Conservation (phyloP, 2,797 vertebrate species). For the Ispidina lecontei region DNA sequence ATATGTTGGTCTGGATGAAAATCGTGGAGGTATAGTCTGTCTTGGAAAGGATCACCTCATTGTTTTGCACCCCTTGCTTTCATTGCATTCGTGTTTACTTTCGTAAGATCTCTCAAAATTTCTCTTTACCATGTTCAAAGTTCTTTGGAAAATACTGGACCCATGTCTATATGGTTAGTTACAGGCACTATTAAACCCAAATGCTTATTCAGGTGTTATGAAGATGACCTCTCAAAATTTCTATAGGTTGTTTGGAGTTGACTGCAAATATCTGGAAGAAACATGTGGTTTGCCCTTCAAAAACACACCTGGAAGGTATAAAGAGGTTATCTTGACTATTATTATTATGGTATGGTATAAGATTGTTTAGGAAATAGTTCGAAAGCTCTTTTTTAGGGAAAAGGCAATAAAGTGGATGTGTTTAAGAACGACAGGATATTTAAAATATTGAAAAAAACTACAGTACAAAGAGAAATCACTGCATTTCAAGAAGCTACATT, state of each 20-base stretch:
- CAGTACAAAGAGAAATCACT: background rate
- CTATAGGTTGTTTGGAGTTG: background rate
- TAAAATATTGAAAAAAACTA: background rate
- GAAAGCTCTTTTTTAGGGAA: constrained; percentile 7
- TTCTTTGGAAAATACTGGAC: background rate
- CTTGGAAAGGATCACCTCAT: background rate
- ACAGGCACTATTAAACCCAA: background rate
- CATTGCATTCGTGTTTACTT: background rate
- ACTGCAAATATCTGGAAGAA: background rate
- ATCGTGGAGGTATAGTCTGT: background rate
- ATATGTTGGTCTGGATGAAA: background rate
- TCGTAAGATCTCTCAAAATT: background rate
- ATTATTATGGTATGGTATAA: background rate
- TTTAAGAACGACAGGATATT: background rate
- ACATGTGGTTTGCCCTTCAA: background rate
- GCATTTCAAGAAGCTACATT: background rate
- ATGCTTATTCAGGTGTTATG: background rate
- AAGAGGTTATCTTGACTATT: background rate
- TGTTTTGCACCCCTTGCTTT: background rate
- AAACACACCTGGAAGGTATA: constrained; percentile 11
- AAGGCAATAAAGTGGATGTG: background rate
- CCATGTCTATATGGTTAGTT: background rate
- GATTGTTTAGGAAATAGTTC: background rate
- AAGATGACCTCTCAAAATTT: background rate
- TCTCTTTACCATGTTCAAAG: background rate